Conservation (phyloP, 2,113 vertebrate species). For the Plecotus auritus region DNA sequence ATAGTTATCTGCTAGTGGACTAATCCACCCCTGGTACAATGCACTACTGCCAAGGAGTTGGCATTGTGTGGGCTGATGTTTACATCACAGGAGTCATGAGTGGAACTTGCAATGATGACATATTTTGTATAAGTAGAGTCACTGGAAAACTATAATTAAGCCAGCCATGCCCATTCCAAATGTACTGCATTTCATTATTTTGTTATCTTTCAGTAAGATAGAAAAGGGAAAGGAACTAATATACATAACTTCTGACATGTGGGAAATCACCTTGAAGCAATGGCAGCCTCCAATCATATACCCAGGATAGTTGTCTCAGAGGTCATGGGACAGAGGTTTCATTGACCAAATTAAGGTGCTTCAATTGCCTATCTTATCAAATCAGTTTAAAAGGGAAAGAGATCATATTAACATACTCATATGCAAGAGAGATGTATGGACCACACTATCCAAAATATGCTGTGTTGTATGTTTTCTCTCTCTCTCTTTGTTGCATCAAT, state of each 20-base stretch:
- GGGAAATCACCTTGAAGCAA: neutral
- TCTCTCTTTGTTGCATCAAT: neutral
- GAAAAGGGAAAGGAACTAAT: neutral
- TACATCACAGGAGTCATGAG: neutral
- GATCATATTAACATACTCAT: neutral
- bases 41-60: neutral
- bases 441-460: neutral
- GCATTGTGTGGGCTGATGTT: neutral
- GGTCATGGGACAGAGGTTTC: neutral
- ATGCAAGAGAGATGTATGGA: neutral
- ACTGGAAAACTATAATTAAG: neutral
- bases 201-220: neutral
- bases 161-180: neutral
- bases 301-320: neutral
- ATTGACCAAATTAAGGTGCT: neutral
- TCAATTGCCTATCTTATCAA: neutral
- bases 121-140: neutral
- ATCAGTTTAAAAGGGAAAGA: conserved; percentile 2
- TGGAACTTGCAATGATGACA: neutral
- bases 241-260: neutral
- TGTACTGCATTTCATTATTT: neutral
- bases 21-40: neutral
- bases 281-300: neutral
- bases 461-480: neutral
- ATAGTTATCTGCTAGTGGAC: neutral